Evolutionary conservation across 2,797 vertebrate genomes (phyloP), one percentile per base, ranked within the genome.

Genomic region (Austrolebias charrua): DNA sequence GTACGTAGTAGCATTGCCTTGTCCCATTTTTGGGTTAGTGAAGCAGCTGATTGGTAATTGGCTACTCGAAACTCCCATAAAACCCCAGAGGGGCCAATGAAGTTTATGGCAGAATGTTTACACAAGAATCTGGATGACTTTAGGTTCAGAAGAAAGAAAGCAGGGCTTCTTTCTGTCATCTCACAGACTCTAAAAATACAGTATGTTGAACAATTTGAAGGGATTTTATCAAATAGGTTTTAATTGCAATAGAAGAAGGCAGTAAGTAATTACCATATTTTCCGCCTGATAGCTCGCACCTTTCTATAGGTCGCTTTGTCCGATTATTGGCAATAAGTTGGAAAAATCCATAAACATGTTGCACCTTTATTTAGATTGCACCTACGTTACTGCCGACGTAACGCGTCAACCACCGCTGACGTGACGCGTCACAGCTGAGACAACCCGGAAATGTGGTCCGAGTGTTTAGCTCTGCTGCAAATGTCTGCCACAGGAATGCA

Each of bases 1-100:
- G 42, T n/a, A n/a, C n/a, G n/a, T 42, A 55, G 31, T 10, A 45
- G 9, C 53, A 62, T 60, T 48, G 56, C 55, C 50, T 57, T 48
- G n/a, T 63, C 69, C 76, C 65, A 71, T 81, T 69, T 76, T 75
- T 64, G 76, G 63, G 60, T 58, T 73, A 55, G 49, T 69, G 58
- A 57, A 79, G 65, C 6, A 38, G 66, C 60, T 49, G 68, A 79
- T 60, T 71, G 68, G 46, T 63, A 67, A 76, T 73, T 68, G 66
- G 68, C 57, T 65, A 45, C 50, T 71, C 62, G 20, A 67, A 75
- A 61, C n/a, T 49, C 55, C 33, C 35, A 57, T 45, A 38, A 69
- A 53, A 74, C 60, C 43, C 59, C 60, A 62, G 70, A 40, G 44
- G 50, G 19, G 49, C 4, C 28, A 60, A 46, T 50, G 16, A 35